Evolutionary conservation across 2,113 vertebrate genomes (phyloP).

Genomic region (Tetraodon nigroviridis): DNA sequence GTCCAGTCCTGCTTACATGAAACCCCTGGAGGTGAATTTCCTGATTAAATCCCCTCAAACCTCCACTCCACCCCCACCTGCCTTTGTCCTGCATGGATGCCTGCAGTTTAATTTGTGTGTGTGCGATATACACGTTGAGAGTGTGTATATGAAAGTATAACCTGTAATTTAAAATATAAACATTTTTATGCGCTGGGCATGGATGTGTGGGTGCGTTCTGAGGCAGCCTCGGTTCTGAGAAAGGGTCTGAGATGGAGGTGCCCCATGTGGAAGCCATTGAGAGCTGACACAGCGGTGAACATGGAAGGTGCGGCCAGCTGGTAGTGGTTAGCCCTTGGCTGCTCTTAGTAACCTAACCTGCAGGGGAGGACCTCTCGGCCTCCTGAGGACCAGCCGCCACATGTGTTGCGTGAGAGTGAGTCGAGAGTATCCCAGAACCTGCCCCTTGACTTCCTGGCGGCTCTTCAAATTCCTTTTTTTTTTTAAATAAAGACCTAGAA

Average conservation of each 20-base stretch:
- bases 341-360: slow-evolving; percentile 65
- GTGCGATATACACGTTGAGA: not conserved
- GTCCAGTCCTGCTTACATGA: slow-evolving; percentile 56
- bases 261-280: slow-evolving; percentile 73
- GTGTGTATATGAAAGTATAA: not conserved
- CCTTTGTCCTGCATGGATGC: not conserved
- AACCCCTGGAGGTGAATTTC: slow-evolving; percentile 64
- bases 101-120: not conserved
- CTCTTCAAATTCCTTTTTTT: slow-evolving; percentile 43
- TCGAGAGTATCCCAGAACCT: slow-evolving; percentile 50
- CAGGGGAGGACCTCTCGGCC: slow-evolving; percentile 58
- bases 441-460: slow-evolving; percentile 57
- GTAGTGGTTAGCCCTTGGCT: slow-evolving; percentile 69
- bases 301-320: slow-evolving; percentile 67
- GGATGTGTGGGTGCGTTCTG: slow-evolving; percentile 24
- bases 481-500: slow-evolving; percentile 53
- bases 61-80: not conserved
- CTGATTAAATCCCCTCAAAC: slow-evolving; percentile 64
- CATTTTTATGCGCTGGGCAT: slow-evolving; percentile 14
- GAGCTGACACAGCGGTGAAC: slow-evolving; percentile 38
- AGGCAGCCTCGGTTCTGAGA: slow-evolving; percentile 23
- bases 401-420: slow-evolving; percentile 71
- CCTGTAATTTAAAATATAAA: not conserved
- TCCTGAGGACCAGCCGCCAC: slow-evolving; percentile 64
- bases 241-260: slow-evolving; percentile 46